Evolutionary conservation across 2,113 vertebrate species (phyloP).

Genomic region (Bos javanicus): DNA sequence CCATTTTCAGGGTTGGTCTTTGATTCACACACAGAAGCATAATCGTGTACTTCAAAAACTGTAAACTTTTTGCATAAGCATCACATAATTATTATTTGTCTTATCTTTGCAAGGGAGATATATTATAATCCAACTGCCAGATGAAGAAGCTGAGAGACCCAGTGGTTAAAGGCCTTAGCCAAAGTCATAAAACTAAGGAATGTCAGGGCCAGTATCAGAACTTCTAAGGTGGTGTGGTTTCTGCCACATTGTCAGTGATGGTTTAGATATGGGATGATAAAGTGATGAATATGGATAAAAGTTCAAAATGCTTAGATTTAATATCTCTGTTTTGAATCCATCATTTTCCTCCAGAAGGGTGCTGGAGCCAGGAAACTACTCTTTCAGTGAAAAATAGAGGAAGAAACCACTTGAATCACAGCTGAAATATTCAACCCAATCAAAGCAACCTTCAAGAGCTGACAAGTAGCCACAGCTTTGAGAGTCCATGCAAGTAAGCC

Average conservation of each 20-base stretch:
- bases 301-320: background rate
- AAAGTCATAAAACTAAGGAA: background rate
- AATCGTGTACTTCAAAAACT: background rate
- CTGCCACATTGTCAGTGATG: slow-evolving; percentile 10
- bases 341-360: slow-evolving; percentile 35
- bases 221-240: slow-evolving; percentile 27
- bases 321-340: slow-evolving; percentile 12
- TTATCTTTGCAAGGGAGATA: background rate
- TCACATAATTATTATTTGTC: slow-evolving; percentile 2
- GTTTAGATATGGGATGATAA: slow-evolving; percentile 38
- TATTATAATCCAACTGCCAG: background rate
- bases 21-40: background rate
- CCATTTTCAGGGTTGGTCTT: background rate
- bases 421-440: slow-evolving; percentile 17
- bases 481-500: background rate
- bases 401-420: slow-evolving; percentile 55
- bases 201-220: background rate
- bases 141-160: background rate
- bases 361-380: slow-evolving; percentile 44
- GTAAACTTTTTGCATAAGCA: background rate
- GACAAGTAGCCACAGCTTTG: slow-evolving; percentile 17
- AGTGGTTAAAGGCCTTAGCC: background rate
- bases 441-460: slow-evolving; percentile 36
- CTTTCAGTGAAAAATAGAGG: background rate
- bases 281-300: slow-evolving; percentile 41